A percentile compares a stretch with the other conserved stretches of the same genome.
Evolutionary conservation across 2,113 vertebrate genomes (phyloP).

Genomic region (Dromas ardeola): DNA sequence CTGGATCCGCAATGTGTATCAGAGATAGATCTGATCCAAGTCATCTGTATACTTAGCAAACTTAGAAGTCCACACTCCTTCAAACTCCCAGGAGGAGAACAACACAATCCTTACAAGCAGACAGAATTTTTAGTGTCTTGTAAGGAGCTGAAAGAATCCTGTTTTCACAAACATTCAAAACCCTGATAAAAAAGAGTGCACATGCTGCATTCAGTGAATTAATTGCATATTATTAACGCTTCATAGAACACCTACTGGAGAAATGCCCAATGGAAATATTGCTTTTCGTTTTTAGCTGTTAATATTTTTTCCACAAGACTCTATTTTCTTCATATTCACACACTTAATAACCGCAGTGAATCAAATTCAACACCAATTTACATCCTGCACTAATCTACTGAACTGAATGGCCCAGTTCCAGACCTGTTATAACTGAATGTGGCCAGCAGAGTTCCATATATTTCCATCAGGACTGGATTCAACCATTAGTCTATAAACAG

Average conservation of each 20-base stretch:
- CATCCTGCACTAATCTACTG: neutral
- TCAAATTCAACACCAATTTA: conserved; percentile 21
- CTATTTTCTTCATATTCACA: conserved; percentile 16
- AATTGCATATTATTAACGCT: neutral
- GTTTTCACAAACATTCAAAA: neutral
- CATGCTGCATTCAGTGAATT: neutral
- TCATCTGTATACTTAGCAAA: neutral
- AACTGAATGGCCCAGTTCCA: neutral
- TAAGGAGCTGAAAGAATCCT: neutral
- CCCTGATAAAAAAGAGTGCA: neutral
- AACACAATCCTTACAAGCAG: neutral
- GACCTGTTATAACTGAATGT: neutral
- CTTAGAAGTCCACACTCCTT: neutral
- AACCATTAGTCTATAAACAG: neutral
- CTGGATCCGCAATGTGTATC: neutral
- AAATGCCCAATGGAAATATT: conserved; percentile 7
- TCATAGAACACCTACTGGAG: neutral
- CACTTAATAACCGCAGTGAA: neutral
- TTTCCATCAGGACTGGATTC: neutral
- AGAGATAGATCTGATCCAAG: neutral
- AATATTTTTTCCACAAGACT: conserved; percentile 6
- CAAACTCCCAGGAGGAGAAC: neutral
- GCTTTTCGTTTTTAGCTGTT: conserved; percentile 5
- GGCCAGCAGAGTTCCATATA: neutral
- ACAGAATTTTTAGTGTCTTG: neutral